These are phyloP conservation scores for Hephaestus fuliginosus DNA, from an alignment of 2,797 vertebrate genomes.

Conservation along the genomic window DNA sequence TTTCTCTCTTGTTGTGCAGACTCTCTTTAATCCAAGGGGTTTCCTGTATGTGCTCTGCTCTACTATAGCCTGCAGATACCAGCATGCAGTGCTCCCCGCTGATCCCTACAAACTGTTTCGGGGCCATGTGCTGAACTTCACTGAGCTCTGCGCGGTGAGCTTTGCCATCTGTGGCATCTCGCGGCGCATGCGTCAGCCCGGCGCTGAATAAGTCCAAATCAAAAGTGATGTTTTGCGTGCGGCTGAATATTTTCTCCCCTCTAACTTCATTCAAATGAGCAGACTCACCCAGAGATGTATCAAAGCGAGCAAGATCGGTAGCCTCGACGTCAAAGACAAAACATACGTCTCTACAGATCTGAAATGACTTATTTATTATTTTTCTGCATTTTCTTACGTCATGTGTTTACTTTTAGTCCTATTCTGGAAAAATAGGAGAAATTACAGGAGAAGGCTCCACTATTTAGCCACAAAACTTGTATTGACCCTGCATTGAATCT, in stretches of 20 bases:
- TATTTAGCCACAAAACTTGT: not conserved
- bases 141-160: constrained; percentile 33
- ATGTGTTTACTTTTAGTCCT: not conserved
- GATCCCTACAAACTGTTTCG: constrained; percentile 36
- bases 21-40: constrained; percentile 37
- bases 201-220: not conserved
- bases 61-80: not conserved
- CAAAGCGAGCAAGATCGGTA: not conserved
- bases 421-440: not conserved
- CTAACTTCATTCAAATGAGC: not conserved
- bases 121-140: constrained; percentile 27
- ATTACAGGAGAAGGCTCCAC: not conserved
- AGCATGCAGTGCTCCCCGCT: constrained; percentile 14
- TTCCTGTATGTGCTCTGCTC: constrained; percentile 53
- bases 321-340: not conserved
- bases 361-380: not conserved
- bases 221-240: not conserved
- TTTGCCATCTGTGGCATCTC: constrained; percentile 24
- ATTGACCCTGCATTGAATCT: not conserved
- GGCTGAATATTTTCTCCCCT: not conserved
- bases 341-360: not conserved
- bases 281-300: not conserved
- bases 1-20: constrained; percentile 20
- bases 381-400: not conserved
- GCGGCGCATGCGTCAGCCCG: not conserved